Conservation (phyloP, 2,113 vertebrate genomes). For the Platanista minor region DNA sequence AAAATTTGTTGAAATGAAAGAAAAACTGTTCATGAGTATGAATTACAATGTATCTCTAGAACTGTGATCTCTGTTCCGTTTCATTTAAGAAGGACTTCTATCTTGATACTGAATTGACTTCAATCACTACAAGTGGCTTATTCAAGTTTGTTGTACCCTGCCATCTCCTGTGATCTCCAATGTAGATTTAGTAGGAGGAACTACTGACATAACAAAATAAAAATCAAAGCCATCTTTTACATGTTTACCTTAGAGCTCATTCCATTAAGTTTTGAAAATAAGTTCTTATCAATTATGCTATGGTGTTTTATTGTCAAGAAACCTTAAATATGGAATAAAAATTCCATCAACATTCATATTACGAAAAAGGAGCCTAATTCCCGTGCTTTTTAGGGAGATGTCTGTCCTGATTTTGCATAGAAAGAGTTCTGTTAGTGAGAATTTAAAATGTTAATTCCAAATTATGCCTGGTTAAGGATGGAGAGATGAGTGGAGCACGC, state of each 20-base stretch:
- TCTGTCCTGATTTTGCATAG: not conserved
- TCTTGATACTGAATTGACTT: slow-evolving; percentile 33
- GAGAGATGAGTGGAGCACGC: not conserved
- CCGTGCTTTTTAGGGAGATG: not conserved
- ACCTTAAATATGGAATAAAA: not conserved
- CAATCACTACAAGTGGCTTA: slow-evolving; percentile 53
- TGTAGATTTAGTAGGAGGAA: slow-evolving; percentile 46
- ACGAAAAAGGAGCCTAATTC: not conserved
- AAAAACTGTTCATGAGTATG: slow-evolving; percentile 67
- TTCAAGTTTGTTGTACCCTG: slow-evolving; percentile 49
- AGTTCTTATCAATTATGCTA: not conserved
- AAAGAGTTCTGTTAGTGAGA: not conserved
- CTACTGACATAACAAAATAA: slow-evolving; percentile 62
- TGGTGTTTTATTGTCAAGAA: not conserved
- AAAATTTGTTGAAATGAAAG: slow-evolving; percentile 66
- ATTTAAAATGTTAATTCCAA: not conserved
- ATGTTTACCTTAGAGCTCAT: slow-evolving; percentile 28
- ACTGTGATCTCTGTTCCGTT: slow-evolving; percentile 61
- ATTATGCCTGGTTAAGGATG: not conserved
- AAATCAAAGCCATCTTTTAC: slow-evolving; percentile 25
- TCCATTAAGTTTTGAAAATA: slow-evolving; percentile 36
- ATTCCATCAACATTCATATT: not conserved
- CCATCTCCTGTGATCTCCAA: not conserved
- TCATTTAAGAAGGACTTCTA: slow-evolving; percentile 55
- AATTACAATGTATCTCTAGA: slow-evolving; percentile 63